Evolutionary conservation across 2,113 vertebrate genomes (phyloP), one percentile per base, ranked within the genome.

Genomic region (Notarius quadriscutis): DNA sequence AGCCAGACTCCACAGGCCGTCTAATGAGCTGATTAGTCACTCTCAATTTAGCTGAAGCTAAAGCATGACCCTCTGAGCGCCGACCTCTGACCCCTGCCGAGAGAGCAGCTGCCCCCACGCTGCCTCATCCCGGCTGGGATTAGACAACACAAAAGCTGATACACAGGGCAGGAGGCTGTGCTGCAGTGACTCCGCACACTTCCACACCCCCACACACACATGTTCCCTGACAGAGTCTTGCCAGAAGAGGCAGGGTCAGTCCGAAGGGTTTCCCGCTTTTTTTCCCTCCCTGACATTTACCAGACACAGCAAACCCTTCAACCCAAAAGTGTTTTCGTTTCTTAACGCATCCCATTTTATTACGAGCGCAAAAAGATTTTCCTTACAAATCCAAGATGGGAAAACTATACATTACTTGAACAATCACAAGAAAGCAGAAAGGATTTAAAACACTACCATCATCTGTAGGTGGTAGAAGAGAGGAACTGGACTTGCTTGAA

Each of bases 51-150:
- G 63, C 34, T 75, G 48, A 85, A 25, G 89, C 91, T 91, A 82
- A 15, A 12, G 51, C 1, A 30, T 48, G 78, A 91, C 89, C 88
- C 81, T 50, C 41, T 8, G 14, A 81, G 55, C 67, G 65, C 87
- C 87, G 90, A 88, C 89, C 84, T 22, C 75, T 86, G 55, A 88
- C 81, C 92, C 87, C 90, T 48, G 82, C 18, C 69, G 87, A 88
- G 85, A 30, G n/a, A 88, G 86, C 91, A 92, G 91, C 91, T 92
- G 92, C 86, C 87, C 88, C 65, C n/a, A 50, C 22, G 58, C 63
- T 20, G 81, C 65, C 60, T 71, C 30, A 77, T 75, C 30, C 18
- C 51, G 74, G 80, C 25, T 50, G 27, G 84, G 74, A 85, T 87
- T 77, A 60, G 53, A 83, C 63, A 20, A 82, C 88, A 80, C 55